Percentiles rank a stretch among this genome's conserved stretches.
Evolutionary conservation across 2,888 invertebrate species (phyloP).

Genomic region (Carterocephalus palaemon): DNA sequence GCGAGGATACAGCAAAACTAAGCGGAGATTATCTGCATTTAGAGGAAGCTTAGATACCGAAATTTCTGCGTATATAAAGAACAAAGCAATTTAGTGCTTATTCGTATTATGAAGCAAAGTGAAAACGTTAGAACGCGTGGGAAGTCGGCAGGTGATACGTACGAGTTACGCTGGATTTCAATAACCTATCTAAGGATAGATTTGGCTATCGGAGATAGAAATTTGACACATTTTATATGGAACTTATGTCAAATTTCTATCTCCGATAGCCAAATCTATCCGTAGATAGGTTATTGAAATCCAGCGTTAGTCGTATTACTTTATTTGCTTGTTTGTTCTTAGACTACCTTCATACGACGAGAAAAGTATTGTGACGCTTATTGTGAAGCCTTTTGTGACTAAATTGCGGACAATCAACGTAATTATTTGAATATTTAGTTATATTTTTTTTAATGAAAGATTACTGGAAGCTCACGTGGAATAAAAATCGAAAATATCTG

Average conservation of each 20-base stretch:
- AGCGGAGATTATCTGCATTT: slow-evolving; percentile 29
- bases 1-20: slow-evolving; percentile 17
- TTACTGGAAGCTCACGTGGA: slow-evolving; percentile 18
- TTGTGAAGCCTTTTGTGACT: slow-evolving; percentile 58
- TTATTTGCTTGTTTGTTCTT: slow-evolving; percentile 54
- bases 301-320: slow-evolving; percentile 47
- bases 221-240: too few species aligned
- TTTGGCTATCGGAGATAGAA: too few species aligned
- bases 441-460: slow-evolving; percentile 25
- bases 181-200: too few species aligned
- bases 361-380: slow-evolving; percentile 48
- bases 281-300: too few species aligned
- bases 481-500: too few species aligned
- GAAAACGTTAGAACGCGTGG: slow-evolving; percentile 53
- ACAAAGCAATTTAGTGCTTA: slow-evolving; percentile 67
- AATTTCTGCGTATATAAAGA: slow-evolving; percentile 53
- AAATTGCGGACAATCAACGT: too few species aligned
- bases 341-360: slow-evolving; percentile 44
- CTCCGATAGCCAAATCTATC: too few species aligned
- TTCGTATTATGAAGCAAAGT: slow-evolving; percentile 38
- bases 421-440: too few species aligned
- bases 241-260: too few species aligned
- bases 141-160: slow-evolving; percentile 58
- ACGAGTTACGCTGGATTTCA: too few species aligned
- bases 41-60: slow-evolving; percentile 48